These are phyloP conservation scores for Margarornis squamiger DNA, from an alignment of 2,797 vertebrate species.

Conservation along the genomic window DNA sequence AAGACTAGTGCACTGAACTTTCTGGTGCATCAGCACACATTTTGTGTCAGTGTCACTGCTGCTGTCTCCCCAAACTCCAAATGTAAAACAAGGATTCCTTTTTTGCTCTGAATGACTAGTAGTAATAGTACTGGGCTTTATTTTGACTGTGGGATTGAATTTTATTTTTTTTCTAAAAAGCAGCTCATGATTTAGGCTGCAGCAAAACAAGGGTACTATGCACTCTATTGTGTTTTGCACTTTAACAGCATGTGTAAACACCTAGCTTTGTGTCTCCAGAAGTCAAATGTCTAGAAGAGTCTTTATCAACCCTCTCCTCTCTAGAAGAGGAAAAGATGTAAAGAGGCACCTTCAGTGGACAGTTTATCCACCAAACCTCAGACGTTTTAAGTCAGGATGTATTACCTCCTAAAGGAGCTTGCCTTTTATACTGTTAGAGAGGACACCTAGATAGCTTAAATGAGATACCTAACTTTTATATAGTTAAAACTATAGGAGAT, in stretches of 20 bases:
- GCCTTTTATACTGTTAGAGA: neutral
- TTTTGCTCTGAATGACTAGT: neutral
- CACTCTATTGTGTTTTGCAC: neutral
- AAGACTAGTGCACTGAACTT: neutral
- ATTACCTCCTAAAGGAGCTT: neutral
- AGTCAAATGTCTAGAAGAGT: neutral
- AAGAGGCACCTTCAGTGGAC: neutral
- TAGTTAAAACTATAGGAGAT: neutral
- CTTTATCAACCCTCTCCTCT: neutral
- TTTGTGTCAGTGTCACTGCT: neutral
- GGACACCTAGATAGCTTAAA: neutral
- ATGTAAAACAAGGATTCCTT: neutral
- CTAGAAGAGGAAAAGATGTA: neutral
- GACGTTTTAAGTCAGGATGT: neutral
- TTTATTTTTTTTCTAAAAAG: neutral
- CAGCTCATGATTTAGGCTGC: fast-evolving
- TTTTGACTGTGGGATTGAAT: neutral
- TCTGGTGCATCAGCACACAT: neutral
- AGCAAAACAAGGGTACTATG: neutral
- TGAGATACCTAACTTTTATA: neutral
- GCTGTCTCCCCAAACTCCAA: neutral
- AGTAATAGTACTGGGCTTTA: neutral
- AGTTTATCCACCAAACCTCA: neutral
- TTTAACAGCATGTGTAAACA: neutral
- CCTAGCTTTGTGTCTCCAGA: neutral